These are phyloP conservation scores for Sebastes diploproa DNA, from an alignment of 2,797 vertebrate genomes.

Conservation along the genomic window DNA sequence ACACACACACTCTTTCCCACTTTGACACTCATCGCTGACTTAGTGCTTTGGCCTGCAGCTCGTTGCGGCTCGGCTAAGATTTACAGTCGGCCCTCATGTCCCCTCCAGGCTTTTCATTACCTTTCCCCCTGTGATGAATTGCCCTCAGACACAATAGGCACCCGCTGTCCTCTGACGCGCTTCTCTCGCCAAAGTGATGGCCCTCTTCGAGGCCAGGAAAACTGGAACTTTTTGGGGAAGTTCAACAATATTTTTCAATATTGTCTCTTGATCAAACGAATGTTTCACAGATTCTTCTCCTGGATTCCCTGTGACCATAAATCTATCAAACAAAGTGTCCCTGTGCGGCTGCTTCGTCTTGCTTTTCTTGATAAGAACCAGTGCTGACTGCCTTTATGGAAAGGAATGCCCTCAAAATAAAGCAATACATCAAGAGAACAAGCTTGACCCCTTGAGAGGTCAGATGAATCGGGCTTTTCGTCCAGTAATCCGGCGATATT, in stretches of 20 bases:
- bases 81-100: conserved; percentile 27
- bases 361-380: background rate
- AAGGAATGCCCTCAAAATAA: conserved; percentile 10
- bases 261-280: too few species aligned
- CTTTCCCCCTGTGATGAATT: conserved; percentile 40
- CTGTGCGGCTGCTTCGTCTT: background rate
- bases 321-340: conserved; percentile 13
- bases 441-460: background rate
- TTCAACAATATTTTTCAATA: background rate
- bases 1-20: background rate
- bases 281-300: background rate
- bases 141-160: conserved; percentile 37
- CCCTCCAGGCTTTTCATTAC: conserved; percentile 43
- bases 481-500: background rate
- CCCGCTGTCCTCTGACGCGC: conserved; percentile 18
- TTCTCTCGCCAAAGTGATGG: background rate
- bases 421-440: background rate
- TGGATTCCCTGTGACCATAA: background rate
- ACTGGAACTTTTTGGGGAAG: background rate
- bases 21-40: conserved; percentile 22
- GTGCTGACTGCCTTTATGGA: background rate
- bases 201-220: conserved; percentile 1
- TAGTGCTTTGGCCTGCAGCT: conserved; percentile 15
- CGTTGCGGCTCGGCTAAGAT: conserved; percentile 30
- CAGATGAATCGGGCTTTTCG: background rate